A percentile compares a stretch with the other conserved stretches of the same genome.
phyloP scores from a whole-genome alignment of 2,888 invertebrate genomes.

The Ptycholaimellus sp. region DNA sequence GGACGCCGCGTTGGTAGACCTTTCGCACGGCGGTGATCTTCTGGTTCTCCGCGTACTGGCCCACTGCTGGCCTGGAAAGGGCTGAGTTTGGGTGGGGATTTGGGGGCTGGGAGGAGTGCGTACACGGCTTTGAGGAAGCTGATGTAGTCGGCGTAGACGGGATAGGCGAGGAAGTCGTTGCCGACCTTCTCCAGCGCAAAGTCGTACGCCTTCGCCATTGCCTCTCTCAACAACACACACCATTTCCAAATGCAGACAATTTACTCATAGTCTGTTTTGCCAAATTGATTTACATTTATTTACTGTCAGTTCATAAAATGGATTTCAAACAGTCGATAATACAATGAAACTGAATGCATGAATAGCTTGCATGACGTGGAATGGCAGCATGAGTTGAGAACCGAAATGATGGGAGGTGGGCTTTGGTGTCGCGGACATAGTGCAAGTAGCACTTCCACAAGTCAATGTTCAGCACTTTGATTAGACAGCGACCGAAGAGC shows the following conservation, averaged over 20 bases:
- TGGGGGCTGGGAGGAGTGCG: constrained; percentile 8
- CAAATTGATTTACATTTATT: background rate
- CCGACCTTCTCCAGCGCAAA: constrained; percentile 97
- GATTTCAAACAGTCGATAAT: background rate
- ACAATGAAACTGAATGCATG: background rate
- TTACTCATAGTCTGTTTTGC: background rate
- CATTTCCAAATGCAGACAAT: background rate
- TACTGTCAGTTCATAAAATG: constrained; percentile 2
- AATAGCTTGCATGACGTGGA: too few relatives aligned
- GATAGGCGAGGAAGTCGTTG: constrained; percentile 83
- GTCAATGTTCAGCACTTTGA: constrained; percentile 94
- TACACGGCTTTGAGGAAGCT: constrained; percentile 47
- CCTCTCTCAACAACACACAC: constrained; percentile 44
- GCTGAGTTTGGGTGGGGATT: background rate
- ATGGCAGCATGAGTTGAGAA: too few relatives aligned
- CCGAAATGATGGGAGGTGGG: constrained; percentile 72
- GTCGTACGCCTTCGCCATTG: constrained; percentile 97
- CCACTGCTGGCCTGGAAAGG: constrained; percentile 52
- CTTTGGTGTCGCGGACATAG: constrained; percentile 92
- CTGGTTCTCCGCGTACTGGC: constrained; percentile 97
- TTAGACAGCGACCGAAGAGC: constrained; percentile 88
- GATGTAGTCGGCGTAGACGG: constrained; percentile 93
- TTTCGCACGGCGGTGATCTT: constrained; percentile 91
- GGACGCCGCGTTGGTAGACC: constrained; percentile 78
- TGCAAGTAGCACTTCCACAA: constrained; percentile 89